Evolutionary conservation across 2,113 vertebrate species (phyloP).

Genomic region (Hippocampus zosterae): DNA sequence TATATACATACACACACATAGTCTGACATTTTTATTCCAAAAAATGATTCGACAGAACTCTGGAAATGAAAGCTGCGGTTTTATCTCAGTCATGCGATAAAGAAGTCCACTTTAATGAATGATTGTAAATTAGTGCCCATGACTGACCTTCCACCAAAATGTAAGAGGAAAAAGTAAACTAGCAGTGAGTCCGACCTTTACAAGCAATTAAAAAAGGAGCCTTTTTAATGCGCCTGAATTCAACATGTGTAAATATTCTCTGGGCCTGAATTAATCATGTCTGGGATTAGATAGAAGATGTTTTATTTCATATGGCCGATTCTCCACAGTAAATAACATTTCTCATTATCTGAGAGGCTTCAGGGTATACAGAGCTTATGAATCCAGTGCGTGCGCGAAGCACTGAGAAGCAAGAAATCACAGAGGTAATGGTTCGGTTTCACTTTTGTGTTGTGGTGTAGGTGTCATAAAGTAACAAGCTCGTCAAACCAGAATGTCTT

Average conservation of each 20-base stretch:
- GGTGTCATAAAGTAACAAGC: slow-evolving; percentile 43
- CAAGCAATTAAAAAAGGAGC: slow-evolving; percentile 23
- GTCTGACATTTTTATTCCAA: not conserved
- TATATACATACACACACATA: not conserved
- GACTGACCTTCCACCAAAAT: not conserved
- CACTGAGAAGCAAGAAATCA: slow-evolving; percentile 1
- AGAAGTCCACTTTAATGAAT: not conserved
- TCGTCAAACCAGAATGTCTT: slow-evolving; percentile 45
- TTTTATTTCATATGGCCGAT: slow-evolving; percentile 10
- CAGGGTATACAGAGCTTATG: not conserved
- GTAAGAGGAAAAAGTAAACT: slow-evolving; percentile 19
- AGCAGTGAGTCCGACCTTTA: slow-evolving; percentile 44
- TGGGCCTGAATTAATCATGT: slow-evolving; percentile 14
- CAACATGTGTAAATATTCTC: slow-evolving; percentile 26
- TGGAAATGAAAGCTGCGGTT: not conserved
- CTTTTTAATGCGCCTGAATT: slow-evolving; percentile 30
- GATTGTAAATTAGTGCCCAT: slow-evolving; percentile 3
- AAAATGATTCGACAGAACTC: not conserved
- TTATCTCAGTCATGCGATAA: not conserved
- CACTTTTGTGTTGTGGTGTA: slow-evolving; percentile 29
- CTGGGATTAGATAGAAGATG: not conserved
- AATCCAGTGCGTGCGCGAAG: slow-evolving; percentile 2
- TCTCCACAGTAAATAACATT: slow-evolving; percentile 10
- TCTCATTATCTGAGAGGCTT: not conserved
- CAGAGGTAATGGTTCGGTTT: slow-evolving; percentile 42